Evolutionary conservation across 2,113 vertebrate genomes (phyloP).

Genomic region (Saguinus midas): DNA sequence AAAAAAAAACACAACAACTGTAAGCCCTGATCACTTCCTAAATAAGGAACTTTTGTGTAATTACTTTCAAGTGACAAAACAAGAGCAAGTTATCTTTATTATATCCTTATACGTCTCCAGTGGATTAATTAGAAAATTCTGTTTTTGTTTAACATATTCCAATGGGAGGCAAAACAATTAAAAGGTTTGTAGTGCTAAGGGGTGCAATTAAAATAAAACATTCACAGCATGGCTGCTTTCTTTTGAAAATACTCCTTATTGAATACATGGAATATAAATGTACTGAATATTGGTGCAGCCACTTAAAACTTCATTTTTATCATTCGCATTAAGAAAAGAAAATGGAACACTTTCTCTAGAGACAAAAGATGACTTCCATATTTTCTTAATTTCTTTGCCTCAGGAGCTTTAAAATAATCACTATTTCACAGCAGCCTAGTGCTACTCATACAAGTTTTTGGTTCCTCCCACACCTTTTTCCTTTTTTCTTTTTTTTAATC

Average conservation of each 20-base stretch:
- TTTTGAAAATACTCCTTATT: slow-evolving; percentile 21
- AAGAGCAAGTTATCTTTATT: slow-evolving; percentile 50
- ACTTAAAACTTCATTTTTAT: slow-evolving; percentile 27
- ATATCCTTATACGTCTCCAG: slow-evolving; percentile 59
- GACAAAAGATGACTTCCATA: slow-evolving; percentile 7
- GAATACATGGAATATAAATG: background rate
- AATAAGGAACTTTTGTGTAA: slow-evolving; percentile 49
- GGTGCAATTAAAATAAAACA: slow-evolving; percentile 41
- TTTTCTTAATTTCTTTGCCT: slow-evolving; percentile 31
- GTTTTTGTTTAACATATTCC: slow-evolving; percentile 60
- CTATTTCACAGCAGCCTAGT: background rate
- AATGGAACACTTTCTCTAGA: slow-evolving; percentile 19
- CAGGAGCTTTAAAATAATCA: background rate
- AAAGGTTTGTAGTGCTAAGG: slow-evolving; percentile 45
- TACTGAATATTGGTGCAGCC: background rate
- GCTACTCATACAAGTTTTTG: background rate
- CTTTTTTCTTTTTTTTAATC: background rate
- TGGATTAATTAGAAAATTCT: slow-evolving; percentile 69
- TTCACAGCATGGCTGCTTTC: slow-evolving; percentile 2
- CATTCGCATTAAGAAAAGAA: slow-evolving; percentile 22
- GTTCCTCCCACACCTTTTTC: background rate
- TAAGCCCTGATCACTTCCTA: background rate
- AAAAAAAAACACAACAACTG: background rate
- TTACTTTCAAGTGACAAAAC: slow-evolving; percentile 59
- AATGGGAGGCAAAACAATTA: slow-evolving; percentile 56